Evolutionary conservation across 2,113 vertebrate genomes (phyloP), one percentile per base, ranked within the genome.

Genomic region (Apeltes quadracus): DNA sequence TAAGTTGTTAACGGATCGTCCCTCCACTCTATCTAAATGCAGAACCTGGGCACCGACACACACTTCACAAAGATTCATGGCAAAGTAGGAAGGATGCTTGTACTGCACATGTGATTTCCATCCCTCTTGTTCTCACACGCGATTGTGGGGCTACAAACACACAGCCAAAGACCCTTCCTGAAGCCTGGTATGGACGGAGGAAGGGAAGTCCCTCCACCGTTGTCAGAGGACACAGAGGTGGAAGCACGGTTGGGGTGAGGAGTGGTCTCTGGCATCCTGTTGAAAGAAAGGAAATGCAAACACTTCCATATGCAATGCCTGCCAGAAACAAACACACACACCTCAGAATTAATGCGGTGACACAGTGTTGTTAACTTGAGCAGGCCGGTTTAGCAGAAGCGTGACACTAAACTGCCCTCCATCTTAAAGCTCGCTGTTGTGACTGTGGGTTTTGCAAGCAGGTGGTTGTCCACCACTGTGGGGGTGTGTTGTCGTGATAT

Each of bases 231-330:
- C 62, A 85, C 74, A 89, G 83, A 91, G 83, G 84, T 87, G 69
- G 81, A 72, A 67, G 81, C 75, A 44, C 25, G 61, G 69, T 61
- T 76, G 69, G 51, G 36, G 68, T 7, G 16, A 65, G 51, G 55
- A 78, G 69, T 61, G 67, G 13, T 61, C 67, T 89, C 78, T 74
- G 23, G 64, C 78, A 82, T 91, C 87, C 84, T 81, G 83, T 85
- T 79, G 81, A 72, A 79, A 86, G 81, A 84, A 69, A 89, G 85
- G 89, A 90, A 89, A 90, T 90, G 32, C 32, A 91, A 91, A 89
- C 83, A 87, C 84, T 91, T 92, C 88, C 88, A 92, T 79, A 87
- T 85, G 84, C 62, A 84, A 69, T 64, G 46, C 51, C 75, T 69
- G 82, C 83, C 86, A 82, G 68, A 79, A 67, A 83, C 32, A n/a